Evolutionary conservation across 2,113 vertebrate species (phyloP), one percentile per base, ranked within the genome.

Genomic region (Cricetomys ansorgei): DNA sequence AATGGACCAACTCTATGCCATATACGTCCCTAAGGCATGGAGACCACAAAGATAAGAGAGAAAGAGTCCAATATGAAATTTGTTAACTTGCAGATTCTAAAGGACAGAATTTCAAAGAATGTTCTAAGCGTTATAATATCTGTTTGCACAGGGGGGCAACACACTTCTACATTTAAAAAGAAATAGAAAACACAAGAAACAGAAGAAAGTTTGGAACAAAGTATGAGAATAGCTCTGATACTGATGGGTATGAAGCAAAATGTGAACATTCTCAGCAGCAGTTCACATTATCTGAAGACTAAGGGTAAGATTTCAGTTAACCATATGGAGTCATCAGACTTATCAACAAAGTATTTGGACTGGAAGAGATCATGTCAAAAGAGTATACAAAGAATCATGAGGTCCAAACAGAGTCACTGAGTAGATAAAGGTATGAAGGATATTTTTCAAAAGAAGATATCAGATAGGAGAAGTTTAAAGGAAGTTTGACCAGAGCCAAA

Each of bases 21-120:
- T 19, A 80, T 62, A 69, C 7, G 25, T 11, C 70, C 37, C 25
- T 92, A 85, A n/a, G 27, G 53, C 17, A 34, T 84, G 15, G 12
- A 85, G 17, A 85, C 8, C 50, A 92, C 29, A 87, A 91, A 86
- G 48, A 92, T 48, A 64, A 80, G 92, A 89, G 23, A 96, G n/a
- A 92, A 25, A 59, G 31, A 12, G 0, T 19, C 17, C 21, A 83
- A 67, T 83, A 55, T 79, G 79, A 59, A 94, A 73, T 25, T 55
- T 89, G 12, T 89, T 90, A 88, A 50, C 29, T 11, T 67, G 3
- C 29, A 73, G 53, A 75, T 67, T 75, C n/a, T 65, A 62, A 65
- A 45, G 88, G 25, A 9, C n/a, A 92, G 16, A 92, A 85, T 89
- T 86, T 89, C 67, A 88, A 70, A 37, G 37, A 73, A 53, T 16